Base-by-base conservation (phyloP, 2,113 vertebrate species). In the Eupsittula cactorum region DNA sequence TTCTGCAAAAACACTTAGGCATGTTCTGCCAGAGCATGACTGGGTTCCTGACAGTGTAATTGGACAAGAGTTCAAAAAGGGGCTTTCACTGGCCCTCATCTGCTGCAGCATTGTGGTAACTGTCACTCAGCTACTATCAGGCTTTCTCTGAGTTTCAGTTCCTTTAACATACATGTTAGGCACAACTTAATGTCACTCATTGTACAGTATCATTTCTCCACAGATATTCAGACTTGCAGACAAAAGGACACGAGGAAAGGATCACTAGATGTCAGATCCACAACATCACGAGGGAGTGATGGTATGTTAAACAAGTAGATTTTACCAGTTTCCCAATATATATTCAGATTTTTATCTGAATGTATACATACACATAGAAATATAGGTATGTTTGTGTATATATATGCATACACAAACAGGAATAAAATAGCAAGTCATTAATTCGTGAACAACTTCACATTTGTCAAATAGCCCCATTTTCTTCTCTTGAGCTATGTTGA, bases 181-280 rank as follows among this genome's bases (percentile, higher is more conserved):
- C 53, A 82, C 35, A 80, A 41, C 21, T 82, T 73, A 60, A 46
- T 49, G 49, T 75, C 63, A 59, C 21, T 59, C 57, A 52, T 69
- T 82, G 33, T 82, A n/a, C 17, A n/a, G 15, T 90, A 19, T 80
- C 0, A 18, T 95, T 73, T 96, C 84, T 98, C 96, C 93, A 94
- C 98, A 99, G 99, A 99, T 97, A 98, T 98, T 96, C 99, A 99
- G 97, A 98, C 97, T 82, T 98, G 98, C 97, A 99, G 98, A 97
- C 98, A 99, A 96, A 99, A 99, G 98, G 99, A 99, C 97, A 98
- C 98, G 80, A 98, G 99, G 98, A 99, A 99, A 98, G 98, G 98
- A 95, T 99, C 99, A 33, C 96, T 99, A 69, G 99, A 99, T 35
- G 98, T 99, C 76, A 98, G 98, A 94, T 98, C 98, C 25, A 98